Evolutionary conservation across 37 sponge, comb jelly and placozoan species (phyloP), one percentile per base, ranked within the genome.

Genomic region (Hormiphora californensis): DNA sequence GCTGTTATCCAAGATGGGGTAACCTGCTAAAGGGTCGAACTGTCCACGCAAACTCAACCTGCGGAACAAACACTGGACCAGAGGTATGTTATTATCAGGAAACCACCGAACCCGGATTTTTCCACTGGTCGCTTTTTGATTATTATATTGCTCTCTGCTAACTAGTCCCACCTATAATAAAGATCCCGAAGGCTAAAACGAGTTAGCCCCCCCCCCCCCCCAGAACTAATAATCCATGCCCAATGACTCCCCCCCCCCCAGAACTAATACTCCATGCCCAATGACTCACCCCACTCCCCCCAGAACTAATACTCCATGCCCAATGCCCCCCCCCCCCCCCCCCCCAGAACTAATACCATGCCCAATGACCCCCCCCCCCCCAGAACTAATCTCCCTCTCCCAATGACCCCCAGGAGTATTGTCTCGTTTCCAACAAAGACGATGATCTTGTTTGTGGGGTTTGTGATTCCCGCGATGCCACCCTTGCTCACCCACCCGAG

Each of bases 1-100:
- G 67, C 17, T 65, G 67, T 33, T 65, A 65, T 31, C 67, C 67
- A 33, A 65, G 67, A 33, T 65, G 67, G 67, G 67, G 67, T 65
- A 65, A 65, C 37, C 37, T 65, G 32, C 37, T 65, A 7, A 65
- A 65, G 37, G 67, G 67, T 36, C 32, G 67, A 17, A 11, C 38
- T 7, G 67, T 65, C 4, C 21, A 21, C 7, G 67, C 67, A 11
- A 65, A 65, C 37, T 65, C 67, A 11, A 65, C 67, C 7, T 65
- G 67, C 17, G 67, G 67, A 19, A 35, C 32, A 65, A 39, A 65
- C 3, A n/a, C n/a, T n/a, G 37, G 67, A 4, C 36, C 67, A 32
- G 67, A 65, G 67, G 67, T 65, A 19, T 11, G 62, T 59, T 22
- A n/a, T n/a, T n/a, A n/a, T n/a, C n/a, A n/a, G n/a, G n/a, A n/a